Conservation (phyloP, 2,888 invertebrate species). For the Drosophila diplacantha region DNA sequence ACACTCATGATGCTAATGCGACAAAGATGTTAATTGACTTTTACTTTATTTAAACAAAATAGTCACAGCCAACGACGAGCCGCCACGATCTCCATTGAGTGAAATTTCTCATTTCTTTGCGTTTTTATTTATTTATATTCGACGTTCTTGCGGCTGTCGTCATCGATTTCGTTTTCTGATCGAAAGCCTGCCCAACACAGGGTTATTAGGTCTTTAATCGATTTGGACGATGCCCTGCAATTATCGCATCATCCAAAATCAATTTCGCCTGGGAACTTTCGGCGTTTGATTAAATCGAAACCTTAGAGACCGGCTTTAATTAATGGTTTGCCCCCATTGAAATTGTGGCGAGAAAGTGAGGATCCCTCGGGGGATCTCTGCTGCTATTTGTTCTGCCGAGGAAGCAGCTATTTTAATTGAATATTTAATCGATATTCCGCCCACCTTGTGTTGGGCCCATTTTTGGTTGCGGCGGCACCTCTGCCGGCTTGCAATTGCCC, state of each 20-base stretch:
- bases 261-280: constrained; percentile 18
- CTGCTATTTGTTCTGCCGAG: not conserved
- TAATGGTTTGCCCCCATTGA: not conserved
- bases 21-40: constrained; percentile 72
- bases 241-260: constrained; percentile 16
- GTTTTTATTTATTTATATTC: constrained; percentile 3
- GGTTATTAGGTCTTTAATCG: constrained; percentile 24
- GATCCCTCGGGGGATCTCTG: not conserved
- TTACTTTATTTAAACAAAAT: constrained; percentile 68
- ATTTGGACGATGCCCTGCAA: constrained; percentile 29
- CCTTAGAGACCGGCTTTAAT: not conserved
- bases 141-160: constrained; percentile 22
- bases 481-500: constrained; percentile 11
- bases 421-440: constrained; percentile 2
- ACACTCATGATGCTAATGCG: constrained; percentile 57
- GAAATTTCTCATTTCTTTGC: constrained; percentile 67
- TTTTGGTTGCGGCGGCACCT: constrained; percentile 16
- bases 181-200: constrained; percentile 2
- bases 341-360: constrained; percentile 13
- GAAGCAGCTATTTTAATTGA: constrained; percentile 3
- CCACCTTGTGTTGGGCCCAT: not conserved
- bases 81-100: constrained; percentile 50
- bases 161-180: constrained; percentile 33
- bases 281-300: constrained; percentile 2
- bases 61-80: constrained; percentile 40